Conservation (phyloP, 2,888 invertebrate species). For the Vannuccia rotundouncinata region DNA sequence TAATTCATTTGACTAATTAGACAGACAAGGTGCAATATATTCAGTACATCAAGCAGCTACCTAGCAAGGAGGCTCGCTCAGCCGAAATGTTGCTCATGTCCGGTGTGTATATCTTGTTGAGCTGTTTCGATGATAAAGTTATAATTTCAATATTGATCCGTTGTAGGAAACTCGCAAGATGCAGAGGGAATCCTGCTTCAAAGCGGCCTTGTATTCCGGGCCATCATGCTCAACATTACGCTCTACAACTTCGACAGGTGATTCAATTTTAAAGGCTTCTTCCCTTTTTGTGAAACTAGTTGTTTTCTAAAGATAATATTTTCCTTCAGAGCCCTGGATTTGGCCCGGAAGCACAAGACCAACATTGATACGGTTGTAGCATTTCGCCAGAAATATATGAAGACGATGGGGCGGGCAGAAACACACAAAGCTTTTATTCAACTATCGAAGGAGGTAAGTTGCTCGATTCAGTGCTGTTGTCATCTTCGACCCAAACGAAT, state of each 20-base stretch:
- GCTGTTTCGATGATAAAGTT: background rate
- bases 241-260: constrained; percentile 69
- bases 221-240: constrained; percentile 67
- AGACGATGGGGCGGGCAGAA: constrained; percentile 58
- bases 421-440: constrained; percentile 55
- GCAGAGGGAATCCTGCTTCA: constrained; percentile 67
- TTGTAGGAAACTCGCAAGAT: constrained; percentile 63
- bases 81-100: constrained; percentile 65
- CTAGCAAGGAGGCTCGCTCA: constrained; percentile 61
- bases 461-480: background rate
- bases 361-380: constrained; percentile 69
- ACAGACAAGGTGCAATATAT: constrained; percentile 59
- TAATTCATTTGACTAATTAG: too few relatives aligned
- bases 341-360: constrained; percentile 68
- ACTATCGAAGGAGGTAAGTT: constrained; percentile 51
- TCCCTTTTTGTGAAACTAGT: background rate
- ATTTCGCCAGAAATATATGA: constrained; percentile 64
- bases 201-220: constrained; percentile 65
- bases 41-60: constrained; percentile 55
- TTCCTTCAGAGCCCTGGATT: constrained; percentile 64
- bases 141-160: background rate
- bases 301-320: constrained; percentile 31
- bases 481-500: too few relatives aligned
- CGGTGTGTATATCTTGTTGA: constrained; percentile 56
- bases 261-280: background rate